These are phyloP conservation scores for Conistra vaccinii DNA, from an alignment of 2,888 invertebrate genomes.

Conservation along the genomic window DNA sequence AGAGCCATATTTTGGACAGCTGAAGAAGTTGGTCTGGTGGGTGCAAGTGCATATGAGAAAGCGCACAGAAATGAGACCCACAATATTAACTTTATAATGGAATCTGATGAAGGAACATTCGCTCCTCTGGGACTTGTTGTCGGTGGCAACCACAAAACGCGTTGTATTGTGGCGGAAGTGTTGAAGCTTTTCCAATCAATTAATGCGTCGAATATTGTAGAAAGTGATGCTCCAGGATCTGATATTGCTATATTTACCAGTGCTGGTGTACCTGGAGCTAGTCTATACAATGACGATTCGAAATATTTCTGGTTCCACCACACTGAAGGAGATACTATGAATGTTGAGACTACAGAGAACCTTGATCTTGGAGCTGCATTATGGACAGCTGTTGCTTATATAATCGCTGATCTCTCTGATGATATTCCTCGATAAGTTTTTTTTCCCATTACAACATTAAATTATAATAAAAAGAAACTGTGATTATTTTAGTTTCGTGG, in stretches of 20 bases:
- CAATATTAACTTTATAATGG: constrained; percentile 94
- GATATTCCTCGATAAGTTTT: constrained; percentile 89
- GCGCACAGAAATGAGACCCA: constrained; percentile 89
- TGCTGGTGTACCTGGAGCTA: constrained; percentile 93
- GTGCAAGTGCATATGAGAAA: constrained; percentile 92
- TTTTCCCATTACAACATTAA: no score
- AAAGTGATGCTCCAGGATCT: constrained; percentile 91
- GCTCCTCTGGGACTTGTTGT: constrained; percentile 93
- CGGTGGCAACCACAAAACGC: constrained; percentile 91
- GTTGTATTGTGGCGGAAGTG: constrained; percentile 93
- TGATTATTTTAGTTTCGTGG: background rate
- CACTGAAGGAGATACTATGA: constrained; percentile 94
- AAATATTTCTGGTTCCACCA: constrained; percentile 95
- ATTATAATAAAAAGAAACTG: background rate
- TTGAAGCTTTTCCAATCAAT: constrained; percentile 92
- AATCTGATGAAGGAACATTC: constrained; percentile 96
- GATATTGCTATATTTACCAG: constrained; percentile 92
- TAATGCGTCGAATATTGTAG: constrained; percentile 92
- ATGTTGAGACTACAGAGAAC: constrained; percentile 92
- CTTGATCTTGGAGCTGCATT: constrained; percentile 94
- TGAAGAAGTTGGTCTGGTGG: constrained; percentile 94
- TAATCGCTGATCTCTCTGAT: constrained; percentile 94
- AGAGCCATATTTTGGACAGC: constrained; percentile 95
- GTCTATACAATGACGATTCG: constrained; percentile 93
- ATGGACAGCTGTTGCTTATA: constrained; percentile 94